Evolutionary conservation across 2,797 vertebrate genomes (phyloP), one percentile per base, ranked within the genome.

Genomic region (Enteromius argenteus): DNA sequence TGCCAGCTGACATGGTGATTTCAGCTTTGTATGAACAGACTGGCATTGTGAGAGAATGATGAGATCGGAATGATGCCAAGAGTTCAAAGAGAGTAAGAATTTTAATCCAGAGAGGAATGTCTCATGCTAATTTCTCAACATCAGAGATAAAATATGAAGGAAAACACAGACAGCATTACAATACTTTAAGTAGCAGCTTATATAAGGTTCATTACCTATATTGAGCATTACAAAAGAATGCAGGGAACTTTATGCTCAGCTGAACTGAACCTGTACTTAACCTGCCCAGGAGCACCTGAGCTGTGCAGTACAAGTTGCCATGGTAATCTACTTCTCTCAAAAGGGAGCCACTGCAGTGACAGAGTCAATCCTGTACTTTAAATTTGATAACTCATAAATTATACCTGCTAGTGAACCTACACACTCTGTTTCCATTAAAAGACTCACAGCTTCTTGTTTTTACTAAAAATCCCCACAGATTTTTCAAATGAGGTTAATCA

Each of bases 21-120:
- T 66, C 49, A 58, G 30, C 42, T 71, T 81, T 73, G 80, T 10
- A 58, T 49, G 80, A 81, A 83, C 62, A 83, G 81, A 11, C 46
- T 15, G 5, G 42, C 58, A 66, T 82, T 82, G 80, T 82, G 80
- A 73, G 56, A 4, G 58, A 56, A 58, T 32, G 73, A 76, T 68
- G 81, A 56, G 72, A 83, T 68, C 46, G n/a, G 56, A 82, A 74
- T 64, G 32, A 82, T 35, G 60, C 71, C 69, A 66, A 46, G 46
- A 76, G 62, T 53, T 83, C 72, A 76, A 83, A 83, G 73, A 32
- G 23, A 49, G 27, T 7, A 68, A 60, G 64, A 78, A 77, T 78
- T 84, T 78, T 77, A 84, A 84, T 84, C 64, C 64, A 58, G 53
- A 66, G 27, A 71, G 74, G 74, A 84, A 84, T 69, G 74, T 60